Evolutionary conservation across 1,140 invertebrate species (phyloP), one percentile per base, ranked within the genome.

Genomic region (Drosophila murphyi): DNA sequence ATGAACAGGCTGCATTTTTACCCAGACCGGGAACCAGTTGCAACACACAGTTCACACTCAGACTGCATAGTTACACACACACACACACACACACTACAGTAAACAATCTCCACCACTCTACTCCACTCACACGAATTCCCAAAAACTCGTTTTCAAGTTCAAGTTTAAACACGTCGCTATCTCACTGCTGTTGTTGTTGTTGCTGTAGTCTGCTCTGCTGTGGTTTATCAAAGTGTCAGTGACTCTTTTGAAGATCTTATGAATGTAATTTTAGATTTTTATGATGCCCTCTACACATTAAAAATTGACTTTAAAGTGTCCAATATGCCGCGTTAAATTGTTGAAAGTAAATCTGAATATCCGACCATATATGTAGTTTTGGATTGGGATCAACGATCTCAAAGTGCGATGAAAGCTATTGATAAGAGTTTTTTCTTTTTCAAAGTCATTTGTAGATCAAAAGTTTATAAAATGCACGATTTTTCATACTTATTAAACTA

Each of bases 141-240:
- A 57, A 73, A 86, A 90, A 91, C 88, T 86, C 52, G 88, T 91
- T 91, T 88, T 91, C 88, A 91, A 91, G 88, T 91, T 91, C 88
- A 91, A 91, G 88, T 82, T 91, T 87, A 90, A 81, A 50, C 20
- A 61, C 45, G 43, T 52, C 35, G 50, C 52, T 56, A 52, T 5
- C 39, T 39, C 7, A 2, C 29, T 50, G 63, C 29, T 39, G 55
- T 34, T 72, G 48, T 34, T 72, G 48, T 43, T 62, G 50, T 61
- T 67, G 54, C 48, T 59, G 47, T 20, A 20, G 20, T 20, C 20
- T 43, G 63, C 28, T 74, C 55, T n/a, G 54, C 8, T 34, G 52
- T 10, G 50, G 45, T 67, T 80, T 77, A 62, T 89, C 80, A 65
- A 88, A 81, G 85, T 65, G 85, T 89, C 85, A 89, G 72, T 89